A percentile compares a stretch with the other conserved stretches of the same genome.
These are phyloP conservation scores for Gobius niger DNA, from an alignment of 2,113 vertebrate species.

Conservation along the genomic window DNA sequence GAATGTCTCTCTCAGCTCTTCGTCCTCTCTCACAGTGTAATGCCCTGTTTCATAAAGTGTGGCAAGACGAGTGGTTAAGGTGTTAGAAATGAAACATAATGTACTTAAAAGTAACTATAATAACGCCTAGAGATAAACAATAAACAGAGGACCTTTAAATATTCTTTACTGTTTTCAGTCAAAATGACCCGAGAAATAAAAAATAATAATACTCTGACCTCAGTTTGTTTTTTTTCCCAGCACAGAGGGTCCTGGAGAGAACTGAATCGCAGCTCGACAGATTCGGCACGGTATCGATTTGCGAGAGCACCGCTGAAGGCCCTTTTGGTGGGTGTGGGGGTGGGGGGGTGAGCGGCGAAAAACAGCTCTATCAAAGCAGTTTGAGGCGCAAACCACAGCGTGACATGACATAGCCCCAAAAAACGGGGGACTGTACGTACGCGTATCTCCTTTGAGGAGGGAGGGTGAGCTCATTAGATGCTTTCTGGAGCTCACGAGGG, in stretches of 20 bases:
- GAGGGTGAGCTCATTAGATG: conserved; percentile 34
- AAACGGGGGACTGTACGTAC: neutral
- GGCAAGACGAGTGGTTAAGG: no score
- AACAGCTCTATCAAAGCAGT: conserved; percentile 58
- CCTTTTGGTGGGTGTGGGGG: neutral
- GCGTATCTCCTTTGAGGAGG: conserved; percentile 35
- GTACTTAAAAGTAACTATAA: no score
- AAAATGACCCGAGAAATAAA: no score
- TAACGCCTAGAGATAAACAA: no score
- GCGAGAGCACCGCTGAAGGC: conserved; percentile 31
- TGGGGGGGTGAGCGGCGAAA: conserved; percentile 33
- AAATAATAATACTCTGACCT: no score
- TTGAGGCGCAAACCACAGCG: conserved; percentile 13
- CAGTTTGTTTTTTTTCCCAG: no score
- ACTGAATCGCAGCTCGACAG: conserved; percentile 63
- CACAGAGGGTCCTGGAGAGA: conserved; percentile 22
- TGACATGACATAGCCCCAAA: neutral
- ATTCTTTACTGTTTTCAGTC: no score
- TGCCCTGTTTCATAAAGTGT: no score
- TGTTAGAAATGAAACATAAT: no score
- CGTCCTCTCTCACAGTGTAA: no score
- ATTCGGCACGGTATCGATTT: conserved; percentile 66
- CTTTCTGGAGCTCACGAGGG: conserved; percentile 26
- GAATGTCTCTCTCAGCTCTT: no score
- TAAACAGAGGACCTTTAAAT: no score